Base-by-base conservation (phyloP, 1,140 invertebrate genomes). In the Hyles euphorbiae region DNA sequence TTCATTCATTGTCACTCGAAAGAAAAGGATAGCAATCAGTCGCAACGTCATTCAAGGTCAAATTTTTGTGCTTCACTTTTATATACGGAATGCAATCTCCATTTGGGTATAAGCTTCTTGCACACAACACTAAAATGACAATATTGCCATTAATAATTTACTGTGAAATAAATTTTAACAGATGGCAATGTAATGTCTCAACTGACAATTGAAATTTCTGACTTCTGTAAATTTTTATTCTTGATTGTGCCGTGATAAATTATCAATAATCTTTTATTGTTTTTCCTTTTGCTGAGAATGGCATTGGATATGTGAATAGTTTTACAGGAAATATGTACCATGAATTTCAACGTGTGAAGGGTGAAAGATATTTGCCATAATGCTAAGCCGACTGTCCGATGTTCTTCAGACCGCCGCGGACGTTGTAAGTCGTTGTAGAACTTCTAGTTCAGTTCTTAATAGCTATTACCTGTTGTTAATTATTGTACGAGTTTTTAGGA, bases 321-420 rank as follows among this genome's bases (percentile, higher is more conserved):
- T 54, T 44, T 36, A 5, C 53, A 10, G 11, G 10, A 11, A 11
- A 22, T 32, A n/a, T 44, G 53, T 54, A 22, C 11, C 11, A 53
- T 53, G 12, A 32, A 33, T 53, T 5, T 10, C 34, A 22, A 22
- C 10, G 10, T 49, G 22, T 54, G 59, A 53, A 58, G 40, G 51
- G 60, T 58, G 58, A 49, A 53, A 11, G 45, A 45, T 10, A 12
- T 36, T 2, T 10, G 44, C 6, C 22, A 81, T 74, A 73, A 90
- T 90, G 89, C 67, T 90, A 53, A 87, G 88, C 65, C 74, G 88
- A 74, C 88, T 90, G 75, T 89, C 87, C 34, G 87, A 89, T 58
- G 87, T 83, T 48, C 63, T 90, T 45, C 88, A 90, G 72, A 81
- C 81, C 40, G 88, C 88, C 58, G 89, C 88, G 43, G 89, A 90